Evolutionary conservation across 2,113 vertebrate genomes (phyloP).

Genomic region (Prinia subflava): DNA sequence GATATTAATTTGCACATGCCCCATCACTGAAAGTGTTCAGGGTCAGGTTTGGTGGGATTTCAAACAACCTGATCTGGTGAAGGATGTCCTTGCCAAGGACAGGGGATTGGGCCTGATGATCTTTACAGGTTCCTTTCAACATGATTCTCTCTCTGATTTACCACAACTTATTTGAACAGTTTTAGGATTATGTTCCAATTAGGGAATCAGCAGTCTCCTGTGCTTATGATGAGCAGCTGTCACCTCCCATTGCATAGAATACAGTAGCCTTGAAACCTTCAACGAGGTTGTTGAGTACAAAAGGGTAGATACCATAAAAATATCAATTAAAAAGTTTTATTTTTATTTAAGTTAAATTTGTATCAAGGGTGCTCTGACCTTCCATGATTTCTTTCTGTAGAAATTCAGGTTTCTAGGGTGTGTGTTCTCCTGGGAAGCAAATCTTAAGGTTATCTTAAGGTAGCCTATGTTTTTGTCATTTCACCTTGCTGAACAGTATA

Average conservation of each 20-base stretch:
- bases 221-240: neutral
- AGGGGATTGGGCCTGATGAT: neutral
- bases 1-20: neutral
- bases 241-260: neutral
- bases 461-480: neutral
- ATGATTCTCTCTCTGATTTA: neutral
- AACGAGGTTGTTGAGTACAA: neutral
- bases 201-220: neutral
- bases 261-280: neutral
- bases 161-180: neutral
- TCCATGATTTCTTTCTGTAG: neutral
- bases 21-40: neutral
- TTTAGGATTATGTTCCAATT: neutral
- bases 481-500: neutral
- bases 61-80: neutral
- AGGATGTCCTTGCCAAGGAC: neutral
- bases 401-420: conserved; percentile 54
- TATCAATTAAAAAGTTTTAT: neutral
- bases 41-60: neutral
- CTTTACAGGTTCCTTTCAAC: neutral
- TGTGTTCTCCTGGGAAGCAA: neutral
- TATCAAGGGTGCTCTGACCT: neutral
- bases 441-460: neutral
- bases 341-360: conserved; percentile 20
- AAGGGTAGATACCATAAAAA: neutral